A percentile compares a stretch with the other conserved stretches of the same genome.
phyloP scores from a whole-genome alignment of 2,113 vertebrate species.

The Oreochromis niloticus region DNA sequence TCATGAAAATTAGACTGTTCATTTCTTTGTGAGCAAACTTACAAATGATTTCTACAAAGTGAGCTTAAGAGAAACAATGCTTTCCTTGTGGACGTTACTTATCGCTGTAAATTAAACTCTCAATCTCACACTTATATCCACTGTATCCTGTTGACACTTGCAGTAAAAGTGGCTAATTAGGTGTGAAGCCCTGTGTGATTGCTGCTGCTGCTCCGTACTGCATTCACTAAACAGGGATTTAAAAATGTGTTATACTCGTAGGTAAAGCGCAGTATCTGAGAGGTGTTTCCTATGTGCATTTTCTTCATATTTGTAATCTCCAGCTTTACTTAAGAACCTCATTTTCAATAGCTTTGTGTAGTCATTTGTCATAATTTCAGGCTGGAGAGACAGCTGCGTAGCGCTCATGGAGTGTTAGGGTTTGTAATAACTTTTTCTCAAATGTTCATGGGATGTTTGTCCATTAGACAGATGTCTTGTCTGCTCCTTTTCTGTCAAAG shows the following conservation, averaged over 20 bases:
- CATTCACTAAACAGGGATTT: not conserved
- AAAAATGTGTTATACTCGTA: not conserved
- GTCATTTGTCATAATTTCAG: not conserved
- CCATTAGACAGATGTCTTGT: not conserved
- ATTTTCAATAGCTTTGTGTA: not conserved
- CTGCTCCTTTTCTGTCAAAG: not conserved
- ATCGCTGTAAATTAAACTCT: not conserved
- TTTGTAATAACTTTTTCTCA: not conserved
- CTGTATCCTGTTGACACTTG: not conserved
- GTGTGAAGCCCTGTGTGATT: not conserved
- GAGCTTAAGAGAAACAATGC: not conserved
- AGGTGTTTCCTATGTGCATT: rapidly evolving
- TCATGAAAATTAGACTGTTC: not conserved
- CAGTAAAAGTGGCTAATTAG: not conserved
- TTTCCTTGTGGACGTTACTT: not conserved
- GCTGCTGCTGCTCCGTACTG: not conserved
- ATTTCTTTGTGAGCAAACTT: not conserved
- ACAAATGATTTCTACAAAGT: not conserved
- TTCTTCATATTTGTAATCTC: not conserved
- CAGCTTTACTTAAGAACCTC: not conserved
- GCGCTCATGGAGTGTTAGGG: not conserved
- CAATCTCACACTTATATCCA: not conserved
- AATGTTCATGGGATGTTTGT: not conserved
- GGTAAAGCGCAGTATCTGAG: not conserved
- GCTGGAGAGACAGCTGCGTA: not conserved